Conservation (phyloP, 2,797 vertebrate species). For the Acipenser transmontanus region DNA sequence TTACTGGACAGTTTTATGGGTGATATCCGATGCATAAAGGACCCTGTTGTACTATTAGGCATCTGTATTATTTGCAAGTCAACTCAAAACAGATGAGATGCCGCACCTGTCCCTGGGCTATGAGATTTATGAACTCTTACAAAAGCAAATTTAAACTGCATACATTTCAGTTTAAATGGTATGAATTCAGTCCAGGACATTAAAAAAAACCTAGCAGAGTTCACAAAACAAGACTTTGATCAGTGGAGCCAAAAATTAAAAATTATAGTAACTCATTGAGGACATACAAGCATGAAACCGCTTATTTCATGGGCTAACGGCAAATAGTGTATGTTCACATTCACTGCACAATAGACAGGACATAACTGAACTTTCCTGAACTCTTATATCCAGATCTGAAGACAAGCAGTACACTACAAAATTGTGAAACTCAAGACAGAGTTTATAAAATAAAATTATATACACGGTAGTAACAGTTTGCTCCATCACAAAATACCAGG, state of each 20-base stretch:
- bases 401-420: too few species aligned
- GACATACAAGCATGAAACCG: slow-evolving; percentile 26
- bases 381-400: too few species aligned
- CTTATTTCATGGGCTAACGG: slow-evolving; percentile 26
- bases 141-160: background rate
- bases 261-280: slow-evolving; percentile 19
- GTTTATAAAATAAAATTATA: too few species aligned
- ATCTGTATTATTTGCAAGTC: background rate
- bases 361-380: background rate
- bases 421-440: too few species aligned
- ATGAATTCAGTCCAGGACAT: slow-evolving; percentile 9
- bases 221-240: slow-evolving; percentile 19
- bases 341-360: slow-evolving; percentile 16
- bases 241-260: slow-evolving; percentile 25
- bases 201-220: slow-evolving; percentile 9
- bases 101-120: background rate
- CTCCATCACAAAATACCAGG: too few species aligned
- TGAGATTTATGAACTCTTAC: slow-evolving; percentile 10
- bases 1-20: too few species aligned
- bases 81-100: background rate
- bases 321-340: slow-evolving; percentile 14
- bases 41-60: background rate
- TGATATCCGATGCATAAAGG: too few species aligned
- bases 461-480: too few species aligned
- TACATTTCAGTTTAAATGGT: slow-evolving; percentile 4